These are phyloP conservation scores for Nycticryphes semicollaris DNA, from an alignment of 2,113 vertebrate genomes.

Conservation along the genomic window DNA sequence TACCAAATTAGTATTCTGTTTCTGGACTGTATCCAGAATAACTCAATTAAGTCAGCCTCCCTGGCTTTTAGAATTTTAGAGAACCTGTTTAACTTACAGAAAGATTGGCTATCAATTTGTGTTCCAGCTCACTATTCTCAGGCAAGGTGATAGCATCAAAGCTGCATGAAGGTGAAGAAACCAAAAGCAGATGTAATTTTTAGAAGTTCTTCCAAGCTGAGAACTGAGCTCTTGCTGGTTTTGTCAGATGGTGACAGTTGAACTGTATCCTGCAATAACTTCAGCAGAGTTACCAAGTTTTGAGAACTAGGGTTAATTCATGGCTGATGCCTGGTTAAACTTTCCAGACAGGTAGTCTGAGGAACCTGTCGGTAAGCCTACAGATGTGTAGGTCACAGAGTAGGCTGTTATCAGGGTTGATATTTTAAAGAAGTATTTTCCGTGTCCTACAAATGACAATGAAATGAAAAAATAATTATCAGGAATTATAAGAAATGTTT, in stretches of 20 bases:
- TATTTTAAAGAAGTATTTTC: neutral
- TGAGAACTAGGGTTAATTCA: neutral
- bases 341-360: neutral
- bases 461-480: neutral
- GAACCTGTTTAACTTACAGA: neutral
- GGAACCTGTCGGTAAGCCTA: neutral
- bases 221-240: neutral
- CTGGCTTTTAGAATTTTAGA: neutral
- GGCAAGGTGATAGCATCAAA: neutral
- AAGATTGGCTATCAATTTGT: neutral
- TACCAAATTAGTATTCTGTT: neutral
- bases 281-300: neutral
- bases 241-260: neutral
- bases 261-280: neutral
- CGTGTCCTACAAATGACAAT: neutral
- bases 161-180: neutral
- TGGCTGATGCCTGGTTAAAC: neutral
- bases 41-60: neutral
- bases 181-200: neutral
- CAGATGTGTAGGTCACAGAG: neutral
- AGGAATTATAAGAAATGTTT: neutral
- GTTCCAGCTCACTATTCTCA: rapidly evolving
- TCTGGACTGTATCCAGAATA: neutral
- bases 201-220: neutral
- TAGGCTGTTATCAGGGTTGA: neutral